Percentiles rank a stretch among this genome's conserved stretches.
These are phyloP conservation scores for Paramuricea clavata DNA, from an alignment of 92 coral and sea anemone genomes.

Conservation along the genomic window DNA sequence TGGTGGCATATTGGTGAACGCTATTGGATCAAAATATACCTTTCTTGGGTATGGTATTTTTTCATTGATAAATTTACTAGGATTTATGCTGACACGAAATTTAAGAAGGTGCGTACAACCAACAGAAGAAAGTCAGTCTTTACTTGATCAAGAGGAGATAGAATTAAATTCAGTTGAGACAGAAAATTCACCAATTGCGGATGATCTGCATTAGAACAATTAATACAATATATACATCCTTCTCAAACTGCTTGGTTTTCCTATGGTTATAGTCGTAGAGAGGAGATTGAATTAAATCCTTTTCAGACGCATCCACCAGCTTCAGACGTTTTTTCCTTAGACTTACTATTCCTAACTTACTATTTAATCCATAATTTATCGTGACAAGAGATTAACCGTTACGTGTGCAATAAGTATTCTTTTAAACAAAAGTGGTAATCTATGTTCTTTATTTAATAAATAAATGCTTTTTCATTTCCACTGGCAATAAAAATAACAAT, in stretches of 20 bases:
- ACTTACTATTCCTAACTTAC: neutral
- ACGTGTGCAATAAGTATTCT: too few relatives aligned
- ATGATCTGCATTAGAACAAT: too few relatives aligned
- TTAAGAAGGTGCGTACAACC: conserved; percentile 19
- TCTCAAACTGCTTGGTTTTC: too few relatives aligned
- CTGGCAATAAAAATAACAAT: too few relatives aligned
- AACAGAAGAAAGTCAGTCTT: conserved; percentile 25
- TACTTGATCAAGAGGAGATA: neutral
- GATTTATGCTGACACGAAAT: conserved; percentile 77
- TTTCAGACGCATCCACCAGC: too few relatives aligned
- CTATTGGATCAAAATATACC: conserved; percentile 74
- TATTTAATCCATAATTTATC: neutral
- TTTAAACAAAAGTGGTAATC: too few relatives aligned
- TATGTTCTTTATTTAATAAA: too few relatives aligned
- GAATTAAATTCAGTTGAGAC: conserved; percentile 8
- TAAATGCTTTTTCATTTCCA: too few relatives aligned
- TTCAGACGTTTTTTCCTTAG: neutral
- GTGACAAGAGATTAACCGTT: too few relatives aligned
- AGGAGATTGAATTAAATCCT: too few relatives aligned
- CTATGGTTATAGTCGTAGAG: too few relatives aligned
- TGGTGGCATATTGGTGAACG: conserved; percentile 85
- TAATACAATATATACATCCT: too few relatives aligned
- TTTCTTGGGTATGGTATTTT: conserved; percentile 78
- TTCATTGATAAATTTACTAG: conserved; percentile 67
- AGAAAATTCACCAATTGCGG: neutral